Evolutionary conservation across 2,113 vertebrate species (phyloP).

Genomic region (Python bivittatus): DNA sequence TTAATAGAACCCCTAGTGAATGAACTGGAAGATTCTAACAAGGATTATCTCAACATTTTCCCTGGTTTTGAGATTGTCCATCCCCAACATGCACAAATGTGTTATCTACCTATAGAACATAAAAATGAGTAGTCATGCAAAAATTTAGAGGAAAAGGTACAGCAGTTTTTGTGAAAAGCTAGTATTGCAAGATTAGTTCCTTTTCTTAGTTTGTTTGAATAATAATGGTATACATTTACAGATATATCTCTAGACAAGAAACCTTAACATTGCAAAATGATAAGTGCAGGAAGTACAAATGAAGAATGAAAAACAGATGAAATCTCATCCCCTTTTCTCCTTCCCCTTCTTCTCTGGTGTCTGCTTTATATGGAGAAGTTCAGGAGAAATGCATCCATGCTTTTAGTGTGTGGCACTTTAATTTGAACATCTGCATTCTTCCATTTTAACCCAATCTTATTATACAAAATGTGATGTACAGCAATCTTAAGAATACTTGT

Average conservation of each 20-base stretch:
- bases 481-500: background rate
- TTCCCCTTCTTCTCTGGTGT: background rate
- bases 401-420: background rate
- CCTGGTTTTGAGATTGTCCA: no score
- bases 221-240: background rate
- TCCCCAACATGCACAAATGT: no score
- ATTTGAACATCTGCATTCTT: background rate
- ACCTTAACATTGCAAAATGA: background rate
- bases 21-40: no score
- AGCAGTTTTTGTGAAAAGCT: no score
- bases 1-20: no score
- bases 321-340: background rate
- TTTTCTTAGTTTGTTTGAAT: background rate
- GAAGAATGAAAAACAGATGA: background rate
- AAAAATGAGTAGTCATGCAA: no score
- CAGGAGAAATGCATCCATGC: background rate
- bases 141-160: no score
- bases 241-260: background rate
- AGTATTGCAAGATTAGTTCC: no score
- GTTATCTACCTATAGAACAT: no score
- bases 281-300: background rate
- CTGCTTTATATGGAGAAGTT: background rate
- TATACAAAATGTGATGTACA: background rate
- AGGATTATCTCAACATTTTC: no score
- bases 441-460: background rate